phyloP scores from a whole-genome alignment of 2,113 vertebrate genomes.

The Microcebus murinus region DNA sequence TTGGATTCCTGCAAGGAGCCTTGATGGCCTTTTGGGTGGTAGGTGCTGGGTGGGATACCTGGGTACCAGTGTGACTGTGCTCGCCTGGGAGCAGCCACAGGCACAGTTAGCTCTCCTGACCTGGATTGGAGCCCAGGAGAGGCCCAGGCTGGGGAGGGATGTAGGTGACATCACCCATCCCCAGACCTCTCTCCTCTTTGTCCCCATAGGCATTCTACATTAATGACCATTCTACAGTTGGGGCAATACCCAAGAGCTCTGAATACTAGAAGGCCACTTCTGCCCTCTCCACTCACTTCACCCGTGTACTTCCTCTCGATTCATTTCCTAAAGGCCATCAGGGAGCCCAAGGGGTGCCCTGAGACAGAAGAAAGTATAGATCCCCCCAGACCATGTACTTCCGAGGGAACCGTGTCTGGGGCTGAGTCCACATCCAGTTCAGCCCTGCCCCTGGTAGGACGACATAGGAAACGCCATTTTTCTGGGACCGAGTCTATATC shows the following conservation, averaged over 20 bases:
- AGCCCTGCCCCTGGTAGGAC: too few species aligned
- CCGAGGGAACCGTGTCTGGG: background rate
- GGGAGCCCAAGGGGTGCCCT: background rate
- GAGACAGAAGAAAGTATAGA: background rate
- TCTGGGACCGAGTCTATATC: background rate
- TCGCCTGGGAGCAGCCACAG: background rate
- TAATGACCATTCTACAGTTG: conserved; percentile 88
- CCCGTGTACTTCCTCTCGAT: background rate
- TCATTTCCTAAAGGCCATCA: background rate
- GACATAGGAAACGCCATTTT: background rate
- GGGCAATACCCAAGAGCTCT: background rate
- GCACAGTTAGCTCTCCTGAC: background rate
- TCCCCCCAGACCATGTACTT: background rate
- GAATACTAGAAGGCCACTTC: background rate
- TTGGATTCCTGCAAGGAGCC: conserved; percentile 88
- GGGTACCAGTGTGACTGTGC: background rate
- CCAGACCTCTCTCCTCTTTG: background rate
- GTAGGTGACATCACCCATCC: background rate
- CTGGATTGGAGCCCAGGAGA: background rate
- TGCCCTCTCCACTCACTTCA: background rate
- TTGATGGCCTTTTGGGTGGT: conserved; percentile 91
- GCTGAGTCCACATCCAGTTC: too few species aligned
- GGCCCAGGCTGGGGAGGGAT: background rate
- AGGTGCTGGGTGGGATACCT: conserved; percentile 53
- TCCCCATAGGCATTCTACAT: conserved; percentile 87